phyloP scores from a whole-genome alignment of 2,113 vertebrate genomes.

The Antechinus flavipes region DNA sequence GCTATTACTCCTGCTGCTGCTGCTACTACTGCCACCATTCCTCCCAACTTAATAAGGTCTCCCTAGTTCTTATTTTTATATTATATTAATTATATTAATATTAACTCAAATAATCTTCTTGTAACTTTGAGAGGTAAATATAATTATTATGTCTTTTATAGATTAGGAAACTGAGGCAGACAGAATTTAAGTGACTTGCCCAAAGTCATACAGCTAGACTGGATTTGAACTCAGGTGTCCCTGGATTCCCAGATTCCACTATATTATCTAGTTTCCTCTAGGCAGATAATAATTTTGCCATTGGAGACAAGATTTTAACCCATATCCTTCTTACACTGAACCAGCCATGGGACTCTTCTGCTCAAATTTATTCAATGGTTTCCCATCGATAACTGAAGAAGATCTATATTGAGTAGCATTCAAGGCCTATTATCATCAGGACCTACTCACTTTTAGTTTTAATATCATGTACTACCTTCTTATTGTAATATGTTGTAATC shows the following conservation, averaged over 20 bases:
- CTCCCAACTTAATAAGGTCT: not conserved
- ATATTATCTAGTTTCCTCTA: not conserved
- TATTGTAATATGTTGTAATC: not conserved
- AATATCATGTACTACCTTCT: not conserved
- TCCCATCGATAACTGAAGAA: not conserved
- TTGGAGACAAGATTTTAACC: not conserved
- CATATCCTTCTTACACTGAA: not conserved
- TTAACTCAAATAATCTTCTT: not conserved
- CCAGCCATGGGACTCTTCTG: not conserved
- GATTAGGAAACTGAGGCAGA: not conserved
- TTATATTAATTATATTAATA: not conserved
- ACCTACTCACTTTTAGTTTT: not conserved
- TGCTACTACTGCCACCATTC: not conserved
- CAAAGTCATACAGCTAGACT: not conserved
- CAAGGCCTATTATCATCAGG: not conserved
- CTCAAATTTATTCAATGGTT: not conserved
- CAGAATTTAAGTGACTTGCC: not conserved
- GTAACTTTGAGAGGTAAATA: not conserved
- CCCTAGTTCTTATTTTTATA: not conserved
- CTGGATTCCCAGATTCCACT: not conserved
- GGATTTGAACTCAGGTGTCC: not conserved
- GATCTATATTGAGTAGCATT: not conserved
- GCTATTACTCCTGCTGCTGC: no score
- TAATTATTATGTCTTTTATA: not conserved
- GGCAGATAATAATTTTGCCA: not conserved